Percentiles rank a stretch among this genome's conserved stretches.
phyloP scores from a whole-genome alignment of 35 echinoderm and acorn worm species.

The Ophiothrix spiculata region DNA sequence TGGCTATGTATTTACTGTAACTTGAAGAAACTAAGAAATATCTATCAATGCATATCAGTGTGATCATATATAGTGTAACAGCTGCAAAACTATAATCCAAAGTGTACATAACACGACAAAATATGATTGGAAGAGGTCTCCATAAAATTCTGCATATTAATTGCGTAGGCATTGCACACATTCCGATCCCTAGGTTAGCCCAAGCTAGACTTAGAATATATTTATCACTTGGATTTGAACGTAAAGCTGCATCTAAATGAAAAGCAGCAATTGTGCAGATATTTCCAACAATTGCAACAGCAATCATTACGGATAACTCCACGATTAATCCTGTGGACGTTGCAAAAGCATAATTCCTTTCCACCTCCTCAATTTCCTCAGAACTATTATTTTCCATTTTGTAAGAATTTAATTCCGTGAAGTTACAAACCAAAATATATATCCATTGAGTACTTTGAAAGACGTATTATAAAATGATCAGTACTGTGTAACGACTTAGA shows the following conservation, averaged over 20 bases:
- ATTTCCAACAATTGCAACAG: constrained; percentile 1
- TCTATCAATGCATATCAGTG: background rate
- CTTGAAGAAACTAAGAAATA: background rate
- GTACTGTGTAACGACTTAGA: too few species aligned
- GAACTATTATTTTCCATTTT: too few species aligned
- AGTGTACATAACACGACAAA: background rate
- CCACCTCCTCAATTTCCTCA: too few species aligned
- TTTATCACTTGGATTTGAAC: constrained; percentile 1
- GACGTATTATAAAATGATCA: too few species aligned
- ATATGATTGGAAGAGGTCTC: background rate
- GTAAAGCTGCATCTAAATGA: background rate
- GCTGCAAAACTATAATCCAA: background rate
- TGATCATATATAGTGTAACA: constrained; percentile 3
- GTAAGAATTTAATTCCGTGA: too few species aligned
- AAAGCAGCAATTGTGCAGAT: background rate
- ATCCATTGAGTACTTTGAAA: too few species aligned
- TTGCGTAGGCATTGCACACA: constrained; percentile 3
- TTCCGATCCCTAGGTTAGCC: background rate
- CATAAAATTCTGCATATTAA: constrained; percentile 1
- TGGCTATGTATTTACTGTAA: background rate
- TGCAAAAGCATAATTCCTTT: background rate
- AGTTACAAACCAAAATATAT: too few species aligned
- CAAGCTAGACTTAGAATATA: constrained; percentile 8
- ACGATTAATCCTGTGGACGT: background rate
- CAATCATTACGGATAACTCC: background rate